These are phyloP conservation scores for Micoletzkya japonica DNA, from an alignment of 2,888 invertebrate species.

Conservation along the genomic window DNA sequence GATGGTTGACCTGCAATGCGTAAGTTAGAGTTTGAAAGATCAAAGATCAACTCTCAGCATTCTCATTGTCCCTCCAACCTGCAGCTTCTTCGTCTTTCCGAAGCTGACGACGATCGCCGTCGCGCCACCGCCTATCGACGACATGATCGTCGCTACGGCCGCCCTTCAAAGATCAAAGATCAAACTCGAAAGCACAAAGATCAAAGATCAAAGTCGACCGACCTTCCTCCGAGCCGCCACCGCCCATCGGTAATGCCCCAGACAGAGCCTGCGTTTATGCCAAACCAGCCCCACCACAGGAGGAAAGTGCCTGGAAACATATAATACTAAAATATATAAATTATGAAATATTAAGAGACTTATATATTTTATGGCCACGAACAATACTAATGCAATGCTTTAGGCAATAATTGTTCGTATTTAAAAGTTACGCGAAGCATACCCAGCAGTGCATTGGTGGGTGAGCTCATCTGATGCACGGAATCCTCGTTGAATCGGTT, in stretches of 20 bases:
- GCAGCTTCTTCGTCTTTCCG: conserved; percentile 45
- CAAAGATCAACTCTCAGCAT: too few relatives aligned
- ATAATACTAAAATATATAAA: background rate
- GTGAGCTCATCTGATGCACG: conserved; percentile 53
- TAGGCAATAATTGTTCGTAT: background rate
- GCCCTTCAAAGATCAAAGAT: conserved; percentile 32
- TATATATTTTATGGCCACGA: background rate
- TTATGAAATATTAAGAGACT: background rate
- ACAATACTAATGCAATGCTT: background rate
- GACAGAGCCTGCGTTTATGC: conserved; percentile 54
- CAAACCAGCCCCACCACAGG: conserved; percentile 59
- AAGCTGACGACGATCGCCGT: conserved; percentile 55
- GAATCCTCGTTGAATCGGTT: conserved; percentile 51
- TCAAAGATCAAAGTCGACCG: background rate
- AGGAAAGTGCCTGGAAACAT: conserved; percentile 45
- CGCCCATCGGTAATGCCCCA: conserved; percentile 54
- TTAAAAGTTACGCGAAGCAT: background rate
- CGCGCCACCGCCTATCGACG: conserved; percentile 59
- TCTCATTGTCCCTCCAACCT: too few relatives aligned
- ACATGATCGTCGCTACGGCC: conserved; percentile 54
- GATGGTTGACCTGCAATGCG: conserved; percentile 32
- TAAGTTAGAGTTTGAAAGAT: too few relatives aligned
- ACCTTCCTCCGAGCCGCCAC: conserved; percentile 52
- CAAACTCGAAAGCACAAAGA: background rate
- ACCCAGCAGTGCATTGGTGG: conserved; percentile 57